Evolutionary conservation across 2,797 vertebrate species (phyloP).

Genomic region (Champsocephalus gunnari): DNA sequence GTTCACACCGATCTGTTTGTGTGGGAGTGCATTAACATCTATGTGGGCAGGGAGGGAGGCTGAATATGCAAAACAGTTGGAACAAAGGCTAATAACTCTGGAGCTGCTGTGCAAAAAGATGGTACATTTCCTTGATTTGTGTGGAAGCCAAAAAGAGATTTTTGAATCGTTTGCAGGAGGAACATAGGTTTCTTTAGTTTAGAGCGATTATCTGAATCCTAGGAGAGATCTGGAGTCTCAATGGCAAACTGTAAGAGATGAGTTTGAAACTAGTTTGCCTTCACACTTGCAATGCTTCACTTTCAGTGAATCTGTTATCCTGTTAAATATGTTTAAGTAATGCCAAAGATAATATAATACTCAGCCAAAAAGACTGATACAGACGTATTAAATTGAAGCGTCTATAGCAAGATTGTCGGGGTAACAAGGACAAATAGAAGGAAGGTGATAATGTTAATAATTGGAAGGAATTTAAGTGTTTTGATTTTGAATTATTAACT

Average conservation of each 20-base stretch:
- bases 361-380: constrained; percentile 18
- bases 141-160: constrained; percentile 56
- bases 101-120: constrained; percentile 74
- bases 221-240: constrained; percentile 29
- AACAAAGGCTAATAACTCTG: constrained; percentile 84
- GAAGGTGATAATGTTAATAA: constrained; percentile 29
- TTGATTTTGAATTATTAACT: constrained; percentile 45
- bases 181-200: constrained; percentile 53
- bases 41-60: constrained; percentile 83
- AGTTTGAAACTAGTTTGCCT: constrained; percentile 38
- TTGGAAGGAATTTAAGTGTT: constrained; percentile 22
- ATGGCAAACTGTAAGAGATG: constrained; percentile 29
- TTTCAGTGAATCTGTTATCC: constrained; percentile 31
- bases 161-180: constrained; percentile 50
- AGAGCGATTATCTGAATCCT: constrained; percentile 46
- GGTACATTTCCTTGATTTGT: constrained; percentile 75
- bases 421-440: constrained; percentile 22
- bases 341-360: background rate
- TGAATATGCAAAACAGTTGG: constrained; percentile 86
- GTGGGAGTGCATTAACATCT: constrained; percentile 89
- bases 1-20: constrained; percentile 87
- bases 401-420: background rate
- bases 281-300: constrained; percentile 29
- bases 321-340: constrained; percentile 11
- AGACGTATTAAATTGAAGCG: constrained; percentile 17